Evolutionary conservation across 2,113 vertebrate species (phyloP).

Genomic region (Semnopithecus entellus): DNA sequence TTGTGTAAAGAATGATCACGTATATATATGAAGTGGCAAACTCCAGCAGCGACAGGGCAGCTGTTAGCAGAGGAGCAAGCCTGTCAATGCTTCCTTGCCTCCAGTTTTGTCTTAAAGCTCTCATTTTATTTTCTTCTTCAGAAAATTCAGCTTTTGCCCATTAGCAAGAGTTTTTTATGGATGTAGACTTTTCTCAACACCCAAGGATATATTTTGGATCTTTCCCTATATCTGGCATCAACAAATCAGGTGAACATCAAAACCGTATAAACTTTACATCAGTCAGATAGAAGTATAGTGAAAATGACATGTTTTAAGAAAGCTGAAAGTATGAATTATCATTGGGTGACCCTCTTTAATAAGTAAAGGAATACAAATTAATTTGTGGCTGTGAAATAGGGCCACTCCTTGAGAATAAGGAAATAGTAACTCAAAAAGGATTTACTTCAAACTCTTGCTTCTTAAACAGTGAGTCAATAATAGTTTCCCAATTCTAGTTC

Average conservation of each 20-base stretch:
- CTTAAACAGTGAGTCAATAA: not conserved
- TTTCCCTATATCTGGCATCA: not conserved
- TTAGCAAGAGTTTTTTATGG: not conserved
- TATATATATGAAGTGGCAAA: not conserved
- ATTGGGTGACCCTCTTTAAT: not conserved
- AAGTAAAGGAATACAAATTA: not conserved
- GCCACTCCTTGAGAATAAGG: not conserved
- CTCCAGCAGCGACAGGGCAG: not conserved
- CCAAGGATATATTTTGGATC: not conserved
- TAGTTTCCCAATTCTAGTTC: not conserved
- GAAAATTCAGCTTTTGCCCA: not conserved
- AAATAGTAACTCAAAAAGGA: not conserved
- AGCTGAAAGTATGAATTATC: not conserved
- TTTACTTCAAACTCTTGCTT: not conserved
- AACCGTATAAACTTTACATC: not conserved
- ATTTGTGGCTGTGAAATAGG: not conserved
- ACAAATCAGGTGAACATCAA: not conserved
- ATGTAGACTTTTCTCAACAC: not conserved
- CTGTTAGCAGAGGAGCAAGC: not conserved
- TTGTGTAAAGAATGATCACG: not conserved
- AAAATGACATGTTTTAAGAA: constrained; percentile 20
- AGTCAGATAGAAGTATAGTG: not conserved
- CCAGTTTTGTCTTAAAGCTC: not conserved
- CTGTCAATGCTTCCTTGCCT: not conserved
- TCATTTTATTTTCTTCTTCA: constrained; percentile 36